A percentile compares a stretch with the other conserved stretches of the same genome.
These are phyloP conservation scores for Ochotona curzoniae DNA, from an alignment of 2,113 vertebrate genomes.

Conservation along the genomic window DNA sequence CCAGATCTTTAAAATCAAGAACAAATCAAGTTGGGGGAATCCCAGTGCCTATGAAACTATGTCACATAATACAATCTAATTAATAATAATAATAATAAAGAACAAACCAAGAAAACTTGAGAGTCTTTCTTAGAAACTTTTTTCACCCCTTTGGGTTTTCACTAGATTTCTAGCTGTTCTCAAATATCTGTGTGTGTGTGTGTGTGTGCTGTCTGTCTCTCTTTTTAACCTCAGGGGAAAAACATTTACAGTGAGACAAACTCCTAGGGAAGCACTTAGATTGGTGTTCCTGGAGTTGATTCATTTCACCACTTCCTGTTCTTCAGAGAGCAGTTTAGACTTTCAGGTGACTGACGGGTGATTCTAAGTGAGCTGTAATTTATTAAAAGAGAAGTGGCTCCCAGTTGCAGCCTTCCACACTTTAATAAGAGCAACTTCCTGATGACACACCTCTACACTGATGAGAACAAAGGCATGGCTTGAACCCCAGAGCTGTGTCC, in stretches of 20 bases:
- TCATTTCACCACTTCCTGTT: background rate
- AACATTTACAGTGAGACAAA: background rate
- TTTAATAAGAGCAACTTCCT: constrained; percentile 17
- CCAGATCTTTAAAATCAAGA: background rate
- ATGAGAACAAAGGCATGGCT: background rate
- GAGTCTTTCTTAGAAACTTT: background rate
- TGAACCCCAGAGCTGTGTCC: background rate
- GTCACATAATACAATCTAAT: too few species aligned
- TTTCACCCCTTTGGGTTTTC: background rate
- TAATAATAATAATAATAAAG: too few species aligned
- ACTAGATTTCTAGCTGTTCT: background rate
- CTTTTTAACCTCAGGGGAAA: background rate
- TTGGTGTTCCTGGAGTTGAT: background rate
- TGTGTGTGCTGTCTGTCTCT: too few species aligned
- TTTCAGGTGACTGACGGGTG: background rate
- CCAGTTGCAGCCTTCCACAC: background rate
- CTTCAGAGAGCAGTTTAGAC: background rate
- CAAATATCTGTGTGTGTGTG: background rate
- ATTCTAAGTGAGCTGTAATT: constrained; percentile 18
- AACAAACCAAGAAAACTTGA: background rate
- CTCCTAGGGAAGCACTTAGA: background rate
- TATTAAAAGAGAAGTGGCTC: constrained; percentile 38
- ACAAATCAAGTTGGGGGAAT: too few species aligned
- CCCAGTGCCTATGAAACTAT: too few species aligned
- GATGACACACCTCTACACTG: background rate